Evolutionary conservation across 2,888 invertebrate genomes (phyloP), one percentile per base, ranked within the genome.

Genomic region (Spodoptera littoralis): DNA sequence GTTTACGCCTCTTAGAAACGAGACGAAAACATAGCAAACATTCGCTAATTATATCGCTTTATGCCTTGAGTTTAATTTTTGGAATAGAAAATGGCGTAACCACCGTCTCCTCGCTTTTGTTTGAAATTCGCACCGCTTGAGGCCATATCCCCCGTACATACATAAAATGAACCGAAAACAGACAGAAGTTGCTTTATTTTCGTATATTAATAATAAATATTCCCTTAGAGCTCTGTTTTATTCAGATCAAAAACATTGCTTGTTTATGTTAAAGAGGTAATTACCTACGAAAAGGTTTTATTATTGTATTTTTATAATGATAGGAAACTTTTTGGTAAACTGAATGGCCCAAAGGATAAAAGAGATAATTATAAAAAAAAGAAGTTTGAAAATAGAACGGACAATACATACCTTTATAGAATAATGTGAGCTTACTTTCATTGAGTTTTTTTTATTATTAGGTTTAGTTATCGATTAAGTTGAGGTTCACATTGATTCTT

Each of bases 61-160:
- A 61, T 13, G 41, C 30, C 9, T 18, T 13, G 11, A 59, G 51
- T 66, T 58, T 18, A 64, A 58, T 53, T 74, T 65, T 54, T 61
- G 45, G 43, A 54, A 55, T 65, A 49, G 60, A 63, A 74, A 50
- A 74, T 60, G 49, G 52, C 53, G 47, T 51, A 24, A 18, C 43
- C 8, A 41, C 8, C 13, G 18, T 13, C 36, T 11, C 45, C 8
- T 18, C 8, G 51, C 56, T 60, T 77, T 75, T 77, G 78, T 77
- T 69, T 48, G 11, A 48, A 18, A 76, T 74, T 77, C 49, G 63
- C 11, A 49, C 4, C 63, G 74, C 70, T 67, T 46, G 67, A 53
- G 62, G 73, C 74, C 60, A 56, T 46, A 56, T n/a, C 41, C 36
- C 49, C 52, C 11, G 30, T 60, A 51, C 47, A 60, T 36, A 52